Evolutionary conservation across 2,888 invertebrate species (phyloP).

Genomic region (Malthinus seriepunctatus): DNA sequence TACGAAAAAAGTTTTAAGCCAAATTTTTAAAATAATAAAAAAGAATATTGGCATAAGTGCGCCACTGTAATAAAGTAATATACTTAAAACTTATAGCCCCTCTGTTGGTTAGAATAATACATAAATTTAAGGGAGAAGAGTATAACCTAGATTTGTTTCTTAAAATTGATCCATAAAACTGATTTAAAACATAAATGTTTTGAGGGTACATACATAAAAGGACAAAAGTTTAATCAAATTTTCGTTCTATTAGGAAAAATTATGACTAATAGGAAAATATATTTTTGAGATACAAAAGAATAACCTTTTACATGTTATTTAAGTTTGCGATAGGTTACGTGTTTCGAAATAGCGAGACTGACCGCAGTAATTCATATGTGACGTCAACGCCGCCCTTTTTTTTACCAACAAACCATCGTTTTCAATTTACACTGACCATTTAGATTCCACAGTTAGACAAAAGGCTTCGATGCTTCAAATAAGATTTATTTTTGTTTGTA

Average conservation of each 20-base stretch:
- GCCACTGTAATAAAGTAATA: background rate
- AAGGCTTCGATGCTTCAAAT: constrained; percentile 40
- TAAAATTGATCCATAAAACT: constrained; percentile 2
- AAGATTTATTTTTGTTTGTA: constrained; percentile 40
- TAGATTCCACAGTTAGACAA: constrained; percentile 36
- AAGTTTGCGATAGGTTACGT: constrained; percentile 21
- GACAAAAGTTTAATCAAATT: background rate
- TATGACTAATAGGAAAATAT: too few relatives aligned
- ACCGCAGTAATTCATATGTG: constrained; percentile 28
- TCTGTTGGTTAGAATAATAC: background rate
- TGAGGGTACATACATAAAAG: background rate
- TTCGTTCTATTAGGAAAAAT: too few relatives aligned
- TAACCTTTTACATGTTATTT: constrained; percentile 6
- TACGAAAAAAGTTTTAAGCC: too few relatives aligned
- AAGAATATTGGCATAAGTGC: background rate
- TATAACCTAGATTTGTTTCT: constrained; percentile 3
- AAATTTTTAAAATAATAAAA: background rate
- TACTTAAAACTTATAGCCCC: background rate
- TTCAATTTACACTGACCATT: constrained; percentile 42
- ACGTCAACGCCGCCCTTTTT: constrained; percentile 42
- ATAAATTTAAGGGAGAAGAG: constrained; percentile 3
- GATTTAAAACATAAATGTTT: constrained; percentile 2
- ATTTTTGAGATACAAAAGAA: background rate
- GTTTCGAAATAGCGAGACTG: constrained; percentile 23
- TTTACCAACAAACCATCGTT: constrained; percentile 42